Evolutionary conservation across 2,113 vertebrate species (phyloP).

Genomic region (Ramphastos sulfuratus): DNA sequence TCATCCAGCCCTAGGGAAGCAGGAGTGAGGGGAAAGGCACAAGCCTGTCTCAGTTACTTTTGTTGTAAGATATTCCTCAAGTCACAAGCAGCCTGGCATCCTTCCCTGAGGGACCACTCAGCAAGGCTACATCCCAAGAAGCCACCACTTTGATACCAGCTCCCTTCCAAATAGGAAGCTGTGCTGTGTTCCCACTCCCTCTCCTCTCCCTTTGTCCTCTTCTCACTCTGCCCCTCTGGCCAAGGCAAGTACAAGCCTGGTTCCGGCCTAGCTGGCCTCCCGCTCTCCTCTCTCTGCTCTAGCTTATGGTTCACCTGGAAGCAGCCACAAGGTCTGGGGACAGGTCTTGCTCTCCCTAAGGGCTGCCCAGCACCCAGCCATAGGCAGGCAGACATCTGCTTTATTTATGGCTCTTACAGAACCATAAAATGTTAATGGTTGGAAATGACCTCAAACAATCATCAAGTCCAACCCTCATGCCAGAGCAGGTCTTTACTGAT

Average conservation of each 20-base stretch:
- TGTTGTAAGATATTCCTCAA: background rate
- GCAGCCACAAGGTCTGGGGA: background rate
- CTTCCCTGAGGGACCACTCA: background rate
- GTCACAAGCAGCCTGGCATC: background rate
- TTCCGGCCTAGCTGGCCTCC: background rate
- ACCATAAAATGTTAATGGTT: too few species aligned
- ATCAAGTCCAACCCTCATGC: too few species aligned
- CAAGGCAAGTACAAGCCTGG: background rate
- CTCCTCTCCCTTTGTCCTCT: background rate
- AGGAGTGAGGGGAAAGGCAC: background rate
- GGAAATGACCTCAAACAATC: too few species aligned
- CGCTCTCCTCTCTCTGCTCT: background rate
- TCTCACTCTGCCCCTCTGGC: background rate
- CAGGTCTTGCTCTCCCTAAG: background rate
- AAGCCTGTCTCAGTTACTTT: background rate
- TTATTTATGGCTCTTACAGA: background rate
- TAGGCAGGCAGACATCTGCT: background rate
- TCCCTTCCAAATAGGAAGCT: background rate
- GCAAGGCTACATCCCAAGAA: background rate
- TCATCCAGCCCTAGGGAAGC: background rate
- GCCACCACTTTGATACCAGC: background rate
- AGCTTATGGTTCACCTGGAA: background rate
- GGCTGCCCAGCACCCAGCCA: background rate
- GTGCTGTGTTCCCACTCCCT: rapidly evolving
- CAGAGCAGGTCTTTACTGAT: background rate